Base-by-base conservation (phyloP, 2,797 vertebrate species). In the Pantherophis vulpinus region DNA sequence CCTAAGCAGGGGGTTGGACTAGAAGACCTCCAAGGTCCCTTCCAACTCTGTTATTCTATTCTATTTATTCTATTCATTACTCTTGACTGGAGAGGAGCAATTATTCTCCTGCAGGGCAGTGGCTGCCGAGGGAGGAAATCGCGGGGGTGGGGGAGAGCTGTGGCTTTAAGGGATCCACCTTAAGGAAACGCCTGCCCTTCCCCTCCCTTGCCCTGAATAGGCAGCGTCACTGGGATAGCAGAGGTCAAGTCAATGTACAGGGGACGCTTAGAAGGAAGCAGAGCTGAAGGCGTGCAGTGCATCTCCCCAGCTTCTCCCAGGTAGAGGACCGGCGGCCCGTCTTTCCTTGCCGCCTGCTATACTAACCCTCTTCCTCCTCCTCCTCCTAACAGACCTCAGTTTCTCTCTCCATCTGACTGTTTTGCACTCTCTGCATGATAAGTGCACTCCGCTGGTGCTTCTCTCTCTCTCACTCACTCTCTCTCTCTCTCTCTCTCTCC, bases 81-180 rank as follows among this genome's bases (percentile, higher is more conserved):
- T 47, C 37, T 83, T 47, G 54, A 29, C 51, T 59, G 27, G 32
- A 9, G 4, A 18, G 20, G 14, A 13, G 7, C 58, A 83, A 83
- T 27, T 29, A 37, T 27, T 32, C 29, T 23, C 86, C 86, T 51
- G 66, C 87, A 25, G 5, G 1, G 54, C 54, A 42, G 1, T 83
- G 37, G 32, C 16, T 7, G n/a, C 14, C 1, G 0, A 3, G 11
- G 11, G 66, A 70, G 29, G 63, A 16, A 3, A 23, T 25, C 5
- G 18, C 10, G 3, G 9, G 4, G 59, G 90, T 10, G 51, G 32
- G 2, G 70, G 90, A 23, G 88, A 74, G 74, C 90, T 93, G 90
- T 66, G 51, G 90, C 92, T 95, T 95, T 93, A 93, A 93, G 92
- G 83, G 93, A 89, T 89, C 96, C 95, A 95, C 96, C 95, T 95